Conservation (phyloP, 2,797 vertebrate genomes). For the Pangasius krempfi region DNA sequence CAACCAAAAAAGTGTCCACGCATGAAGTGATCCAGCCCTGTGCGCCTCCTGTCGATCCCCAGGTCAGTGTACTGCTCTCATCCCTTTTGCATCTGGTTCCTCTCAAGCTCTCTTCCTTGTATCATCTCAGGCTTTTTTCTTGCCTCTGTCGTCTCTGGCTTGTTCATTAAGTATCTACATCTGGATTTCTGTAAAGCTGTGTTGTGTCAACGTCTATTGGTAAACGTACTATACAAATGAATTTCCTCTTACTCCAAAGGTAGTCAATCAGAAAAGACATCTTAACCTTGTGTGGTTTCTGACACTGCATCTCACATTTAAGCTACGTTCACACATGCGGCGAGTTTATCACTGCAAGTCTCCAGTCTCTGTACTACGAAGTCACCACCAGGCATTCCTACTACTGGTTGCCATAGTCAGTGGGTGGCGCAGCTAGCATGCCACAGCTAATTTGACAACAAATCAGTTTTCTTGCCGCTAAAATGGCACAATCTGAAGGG, state of each 20-base stretch:
- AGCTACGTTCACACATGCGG: no score
- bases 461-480: no score
- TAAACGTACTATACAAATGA: background rate
- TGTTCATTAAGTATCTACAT: background rate
- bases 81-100: background rate
- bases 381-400: no score
- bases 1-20: conserved; percentile 88
- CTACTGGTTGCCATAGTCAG: no score
- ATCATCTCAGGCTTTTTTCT: background rate
- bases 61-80: conserved; percentile 68
- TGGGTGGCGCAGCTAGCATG: no score
- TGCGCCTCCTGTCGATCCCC: conserved; percentile 81
- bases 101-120: background rate
- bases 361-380: no score
- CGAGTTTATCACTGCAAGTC: no score
- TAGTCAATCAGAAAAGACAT: background rate
- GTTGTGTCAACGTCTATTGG: background rate
- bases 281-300: background rate
- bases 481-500: no score
- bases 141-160: background rate
- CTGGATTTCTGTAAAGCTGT: background rate
- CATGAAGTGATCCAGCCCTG: conserved; percentile 89
- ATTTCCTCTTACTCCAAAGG: background rate
- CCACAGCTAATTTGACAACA: no score
- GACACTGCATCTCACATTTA: background rate